Base-by-base conservation (phyloP, 2,888 invertebrate genomes). In the Bugula neritina region DNA sequence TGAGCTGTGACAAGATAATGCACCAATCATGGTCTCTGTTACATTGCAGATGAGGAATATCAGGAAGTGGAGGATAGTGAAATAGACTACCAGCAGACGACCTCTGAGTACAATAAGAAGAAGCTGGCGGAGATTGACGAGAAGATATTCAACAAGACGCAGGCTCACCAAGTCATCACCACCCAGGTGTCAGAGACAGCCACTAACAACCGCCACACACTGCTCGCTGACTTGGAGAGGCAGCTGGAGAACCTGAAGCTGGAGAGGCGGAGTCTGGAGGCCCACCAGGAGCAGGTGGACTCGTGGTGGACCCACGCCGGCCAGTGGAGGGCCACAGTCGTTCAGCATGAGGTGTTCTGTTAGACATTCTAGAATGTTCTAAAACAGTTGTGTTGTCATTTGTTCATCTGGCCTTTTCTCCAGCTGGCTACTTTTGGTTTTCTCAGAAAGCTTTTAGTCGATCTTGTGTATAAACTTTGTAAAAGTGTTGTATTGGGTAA, bases 241-340 rank as follows among this genome's bases (percentile, higher is more conserved):
- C 93, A 94, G 84, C 91, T 94, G 76, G 92, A 92, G 79, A 89
- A 90, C 85, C 85, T 94, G 71, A 90, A 90, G 75, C 90, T 90
- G 1, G 93, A 93, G 80, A 90, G 91, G 80, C 86, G 90, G 75
- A 89, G 92, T 76, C 84, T 93, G 55, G 93, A 94, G 81, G 91
- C 91, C 0, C 93, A 94, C 84, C 87, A 94, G 71, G 88, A 90
- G 23, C 87, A 93, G 55, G 94, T 94, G 0, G 92, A 93, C 85
- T 89, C 90, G 70, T 94, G 94, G 94, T 91, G 92, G 0, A 92
- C 93, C 77, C 92, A 94, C 82, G 86, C 94, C 76, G 93, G 94
- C 29, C 88, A 89, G 75, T 94, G 94, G 94, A 88, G 90, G 73
- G 93, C 93, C 3, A 89, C 90, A 57, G 91, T 94, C 31, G 63